Evolutionary conservation across 2,113 vertebrate species (phyloP), one percentile per base, ranked within the genome.

Genomic region (Pogona vitticeps): DNA sequence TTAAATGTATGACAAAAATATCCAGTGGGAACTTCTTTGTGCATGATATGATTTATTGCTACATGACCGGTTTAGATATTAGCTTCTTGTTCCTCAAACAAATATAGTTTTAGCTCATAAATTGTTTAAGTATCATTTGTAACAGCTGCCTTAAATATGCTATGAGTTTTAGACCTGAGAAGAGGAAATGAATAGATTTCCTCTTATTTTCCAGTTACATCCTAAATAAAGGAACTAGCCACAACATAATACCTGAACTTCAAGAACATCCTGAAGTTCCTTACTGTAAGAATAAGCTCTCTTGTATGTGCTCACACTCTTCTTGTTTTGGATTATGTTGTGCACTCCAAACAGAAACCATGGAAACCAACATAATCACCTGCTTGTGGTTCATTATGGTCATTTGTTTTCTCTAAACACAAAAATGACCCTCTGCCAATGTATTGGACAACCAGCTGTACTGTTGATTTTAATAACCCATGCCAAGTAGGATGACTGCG

Each of bases 321-420:
- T 59, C 59, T 88, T 92, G 33, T 89, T 78, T 76, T 84, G 89
- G 83, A 63, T 71, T 63, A 72, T 92, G 56, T 76, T 92, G 76
- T 87, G n/a, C 67, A 87, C 84, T 94, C 46, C 93, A 94, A 96
- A 95, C 80, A 95, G 91, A 84, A 93, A 80, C 92, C 92, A 95
- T 94, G 90, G 92, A 85, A 94, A 95, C 86, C 26, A 86, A 2
- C 68, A 73, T 52, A 2, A 80, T 86, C 95, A 96, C 92, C 93
- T 96, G 94, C 86, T 52, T 63, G 76, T 90, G 40, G 91, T 91
- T 94, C 93, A 89, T 92, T 95, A 80, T 5, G 70, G 71, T 10
- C 84, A 71, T n/a, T 94, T 96, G 93, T 94, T 94, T 93, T 94
- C 95, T 89, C 89, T 93, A 92, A 96, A 95, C 92, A 93, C 86